A percentile compares a stretch with the other conserved stretches of the same genome.
Evolutionary conservation across 2,113 vertebrate species (phyloP).

Genomic region (Periophthalmodon schlosseri): DNA sequence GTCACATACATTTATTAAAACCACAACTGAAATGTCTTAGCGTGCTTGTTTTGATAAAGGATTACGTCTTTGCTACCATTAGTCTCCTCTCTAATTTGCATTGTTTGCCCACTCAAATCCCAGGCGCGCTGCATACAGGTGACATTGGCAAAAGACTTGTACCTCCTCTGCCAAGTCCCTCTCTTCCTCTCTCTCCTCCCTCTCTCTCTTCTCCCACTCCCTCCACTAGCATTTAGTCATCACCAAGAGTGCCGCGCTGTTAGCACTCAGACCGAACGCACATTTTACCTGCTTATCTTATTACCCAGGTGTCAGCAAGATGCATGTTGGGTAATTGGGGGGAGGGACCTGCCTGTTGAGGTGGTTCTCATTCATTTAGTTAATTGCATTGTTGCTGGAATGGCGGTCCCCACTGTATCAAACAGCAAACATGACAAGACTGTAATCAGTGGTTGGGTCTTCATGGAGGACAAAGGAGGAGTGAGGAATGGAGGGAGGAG

Average conservation of each 20-base stretch:
- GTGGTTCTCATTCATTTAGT: slow-evolving; percentile 54
- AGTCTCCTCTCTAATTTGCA: slow-evolving; percentile 39
- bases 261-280: slow-evolving; percentile 59
- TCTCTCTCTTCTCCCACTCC: slow-evolving; percentile 3
- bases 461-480: slow-evolving; percentile 13
- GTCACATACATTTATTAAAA: no score
- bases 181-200: slow-evolving; percentile 1
- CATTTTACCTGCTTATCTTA: slow-evolving; percentile 69
- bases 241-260: slow-evolving; percentile 63
- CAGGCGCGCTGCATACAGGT: slow-evolving; percentile 30
- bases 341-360: slow-evolving; percentile 52
- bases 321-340: slow-evolving; percentile 59
- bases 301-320: slow-evolving; percentile 58
- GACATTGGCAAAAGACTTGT: slow-evolving; percentile 47
- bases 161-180: slow-evolving; percentile 53
- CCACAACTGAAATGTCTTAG: background rate
- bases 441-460: slow-evolving; percentile 37
- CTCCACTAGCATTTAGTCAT: slow-evolving; percentile 53
- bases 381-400: slow-evolving; percentile 52
- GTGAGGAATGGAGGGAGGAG: background rate
- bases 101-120: slow-evolving; percentile 51
- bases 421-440: slow-evolving; percentile 40
- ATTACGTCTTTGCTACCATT: slow-evolving; percentile 10
- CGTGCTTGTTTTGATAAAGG: background rate
- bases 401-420: slow-evolving; percentile 3